A percentile compares a stretch with the other conserved stretches of the same genome.
phyloP scores from a whole-genome alignment of 1,140 invertebrate species.

The Lepidurus apus region DNA sequence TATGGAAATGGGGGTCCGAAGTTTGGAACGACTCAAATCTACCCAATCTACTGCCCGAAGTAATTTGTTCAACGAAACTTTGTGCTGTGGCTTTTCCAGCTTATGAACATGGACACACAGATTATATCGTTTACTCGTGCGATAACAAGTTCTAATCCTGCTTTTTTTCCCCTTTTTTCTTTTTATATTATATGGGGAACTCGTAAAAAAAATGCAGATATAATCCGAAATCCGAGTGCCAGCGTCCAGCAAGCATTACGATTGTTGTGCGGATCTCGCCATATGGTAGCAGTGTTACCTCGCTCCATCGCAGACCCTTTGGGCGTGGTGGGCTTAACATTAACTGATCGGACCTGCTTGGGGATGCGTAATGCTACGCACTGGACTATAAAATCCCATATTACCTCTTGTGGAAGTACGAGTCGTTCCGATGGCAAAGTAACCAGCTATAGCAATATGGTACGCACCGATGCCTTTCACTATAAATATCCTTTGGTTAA shows the following conservation, averaged over 20 bases:
- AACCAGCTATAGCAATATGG: conserved; percentile 36
- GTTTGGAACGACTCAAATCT: conserved; percentile 28
- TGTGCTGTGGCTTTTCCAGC: too few relatives aligned
- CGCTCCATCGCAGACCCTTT: conserved; percentile 31
- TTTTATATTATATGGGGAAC: neutral
- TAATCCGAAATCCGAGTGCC: conserved; percentile 26
- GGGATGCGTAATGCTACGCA: conserved; percentile 33
- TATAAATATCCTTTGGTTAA: too few relatives aligned
- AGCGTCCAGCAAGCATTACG: conserved; percentile 30
- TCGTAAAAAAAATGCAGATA: neutral
- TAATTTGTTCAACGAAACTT: neutral
- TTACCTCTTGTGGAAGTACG: conserved; percentile 36
- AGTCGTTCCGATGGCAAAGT: conserved; percentile 33
- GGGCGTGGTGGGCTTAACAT: conserved; percentile 29
- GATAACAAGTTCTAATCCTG: neutral
- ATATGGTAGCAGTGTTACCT: conserved; percentile 32
- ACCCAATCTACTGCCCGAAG: conserved; percentile 5
- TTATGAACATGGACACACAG: neutral
- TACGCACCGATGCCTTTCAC: conserved; percentile 24
- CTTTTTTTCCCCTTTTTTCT: neutral
- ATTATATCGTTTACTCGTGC: neutral
- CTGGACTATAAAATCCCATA: conserved; percentile 33
- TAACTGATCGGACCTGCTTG: conserved; percentile 33
- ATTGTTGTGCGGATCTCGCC: conserved; percentile 30
- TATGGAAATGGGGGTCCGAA: conserved; percentile 29